These are phyloP conservation scores for Glandiceps talaboti DNA, from an alignment of 53 echinoderm and acorn worm genomes.

Conservation along the genomic window DNA sequence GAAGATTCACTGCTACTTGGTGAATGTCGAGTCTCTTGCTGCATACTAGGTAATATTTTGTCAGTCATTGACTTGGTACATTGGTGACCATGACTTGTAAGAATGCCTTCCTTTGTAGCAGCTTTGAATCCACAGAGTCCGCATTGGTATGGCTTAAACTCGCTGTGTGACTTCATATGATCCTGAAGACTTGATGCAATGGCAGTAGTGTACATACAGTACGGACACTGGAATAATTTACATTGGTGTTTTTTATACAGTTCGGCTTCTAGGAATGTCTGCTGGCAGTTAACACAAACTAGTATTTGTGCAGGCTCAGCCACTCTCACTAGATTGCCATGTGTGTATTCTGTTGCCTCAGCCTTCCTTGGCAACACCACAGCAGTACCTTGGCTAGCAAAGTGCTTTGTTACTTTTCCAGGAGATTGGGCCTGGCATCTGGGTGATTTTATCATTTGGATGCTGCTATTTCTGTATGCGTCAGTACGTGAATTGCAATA, in stretches of 20 bases:
- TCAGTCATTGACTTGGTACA: no score
- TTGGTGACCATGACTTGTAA: neutral
- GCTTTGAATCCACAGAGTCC: neutral
- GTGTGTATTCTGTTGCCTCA: neutral
- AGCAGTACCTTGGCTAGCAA: neutral
- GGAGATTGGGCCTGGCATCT: neutral
- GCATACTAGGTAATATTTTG: no score
- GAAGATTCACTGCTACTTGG: no score
- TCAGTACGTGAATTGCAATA: neutral
- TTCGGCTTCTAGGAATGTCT: neutral
- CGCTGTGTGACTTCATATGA: neutral
- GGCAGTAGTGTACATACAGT: neutral
- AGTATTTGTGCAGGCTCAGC: neutral
- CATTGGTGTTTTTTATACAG: constrained; percentile 4
- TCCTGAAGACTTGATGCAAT: neutral
- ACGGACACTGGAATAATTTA: neutral
- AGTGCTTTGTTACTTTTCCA: neutral
- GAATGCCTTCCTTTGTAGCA: neutral
- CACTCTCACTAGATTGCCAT: neutral
- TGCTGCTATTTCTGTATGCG: no score
- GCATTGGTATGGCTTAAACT: neutral
- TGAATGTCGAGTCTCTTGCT: no score
- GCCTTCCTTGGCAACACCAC: neutral
- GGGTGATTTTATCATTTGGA: no score
- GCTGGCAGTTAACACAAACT: constrained; percentile 2